Evolutionary conservation across 2,113 vertebrate species (phyloP).

Genomic region (Trogon surrucura): DNA sequence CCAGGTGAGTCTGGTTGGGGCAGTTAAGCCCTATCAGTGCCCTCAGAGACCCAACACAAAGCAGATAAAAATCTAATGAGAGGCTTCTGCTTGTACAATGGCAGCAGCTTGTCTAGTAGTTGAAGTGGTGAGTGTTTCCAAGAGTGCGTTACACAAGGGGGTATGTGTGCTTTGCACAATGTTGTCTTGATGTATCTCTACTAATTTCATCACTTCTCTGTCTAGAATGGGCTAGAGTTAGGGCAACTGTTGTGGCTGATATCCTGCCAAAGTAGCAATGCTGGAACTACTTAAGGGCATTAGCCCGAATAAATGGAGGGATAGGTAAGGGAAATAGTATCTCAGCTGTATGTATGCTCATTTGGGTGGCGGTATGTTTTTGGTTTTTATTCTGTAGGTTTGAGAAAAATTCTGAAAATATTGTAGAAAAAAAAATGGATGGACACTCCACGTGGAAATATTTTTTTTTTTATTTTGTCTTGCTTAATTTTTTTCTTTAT

Average conservation of each 20-base stretch:
- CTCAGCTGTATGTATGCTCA: neutral
- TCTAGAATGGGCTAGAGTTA: neutral
- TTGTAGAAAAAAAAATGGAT: neutral
- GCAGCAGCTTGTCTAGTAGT: accelerated
- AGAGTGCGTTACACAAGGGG: accelerated
- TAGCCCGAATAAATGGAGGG: neutral
- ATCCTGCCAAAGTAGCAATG: neutral
- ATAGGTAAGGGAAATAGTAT: neutral
- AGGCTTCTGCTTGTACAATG: accelerated
- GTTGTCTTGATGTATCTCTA: accelerated
- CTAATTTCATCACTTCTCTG: accelerated
- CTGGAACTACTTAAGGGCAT: neutral
- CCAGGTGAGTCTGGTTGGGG: neutral
- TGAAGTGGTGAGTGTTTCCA: accelerated
- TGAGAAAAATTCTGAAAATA: neutral
- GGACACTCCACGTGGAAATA: neutral
- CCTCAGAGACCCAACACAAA: accelerated
- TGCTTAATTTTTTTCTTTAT: neutral
- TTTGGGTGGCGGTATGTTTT: neutral
- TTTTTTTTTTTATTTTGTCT: neutral
- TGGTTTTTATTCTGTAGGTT: accelerated
- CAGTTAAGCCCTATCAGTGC: neutral
- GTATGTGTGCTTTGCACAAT: accelerated
- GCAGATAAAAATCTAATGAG: accelerated
- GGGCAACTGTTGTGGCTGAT: neutral